Conservation (phyloP, 2,113 vertebrate genomes). For the Machaerirhynchus nigripectus region DNA sequence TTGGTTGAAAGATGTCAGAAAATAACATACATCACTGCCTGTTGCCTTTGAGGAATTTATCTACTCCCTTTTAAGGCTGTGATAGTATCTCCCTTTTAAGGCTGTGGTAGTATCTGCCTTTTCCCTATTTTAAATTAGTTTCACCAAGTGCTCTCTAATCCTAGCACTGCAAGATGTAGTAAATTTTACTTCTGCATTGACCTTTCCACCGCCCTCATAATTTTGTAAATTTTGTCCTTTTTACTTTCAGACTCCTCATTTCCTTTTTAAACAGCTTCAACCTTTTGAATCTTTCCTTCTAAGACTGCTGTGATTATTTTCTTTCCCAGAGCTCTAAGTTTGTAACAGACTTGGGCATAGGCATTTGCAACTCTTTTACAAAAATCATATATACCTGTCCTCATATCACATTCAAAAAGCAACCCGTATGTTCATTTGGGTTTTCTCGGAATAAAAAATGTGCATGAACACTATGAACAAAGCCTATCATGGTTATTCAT, state of each 20-base stretch:
- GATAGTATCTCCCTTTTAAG: neutral
- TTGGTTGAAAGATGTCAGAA: neutral
- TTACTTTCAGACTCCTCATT: neutral
- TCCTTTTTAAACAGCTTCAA: neutral
- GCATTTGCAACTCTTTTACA: neutral
- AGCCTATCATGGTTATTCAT: neutral
- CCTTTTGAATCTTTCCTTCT: neutral
- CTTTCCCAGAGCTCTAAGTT: neutral
- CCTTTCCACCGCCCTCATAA: neutral
- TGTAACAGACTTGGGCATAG: neutral
- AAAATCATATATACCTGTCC: neutral
- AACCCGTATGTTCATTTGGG: neutral
- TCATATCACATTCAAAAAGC: neutral
- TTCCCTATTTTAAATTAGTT: neutral
- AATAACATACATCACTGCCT: neutral
- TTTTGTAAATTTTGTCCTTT: neutral
- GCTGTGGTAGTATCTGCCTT: neutral
- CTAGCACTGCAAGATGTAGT: neutral
- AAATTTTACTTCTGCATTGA: neutral
- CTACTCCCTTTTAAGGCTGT: neutral
- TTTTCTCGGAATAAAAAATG: neutral
- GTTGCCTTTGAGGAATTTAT: neutral
- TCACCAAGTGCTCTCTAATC: neutral
- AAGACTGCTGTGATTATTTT: neutral
- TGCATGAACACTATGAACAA: neutral